Evolutionary conservation across 2,888 invertebrate species (phyloP), one percentile per base, ranked within the genome.

Genomic region (Napeogenes inachia): DNA sequence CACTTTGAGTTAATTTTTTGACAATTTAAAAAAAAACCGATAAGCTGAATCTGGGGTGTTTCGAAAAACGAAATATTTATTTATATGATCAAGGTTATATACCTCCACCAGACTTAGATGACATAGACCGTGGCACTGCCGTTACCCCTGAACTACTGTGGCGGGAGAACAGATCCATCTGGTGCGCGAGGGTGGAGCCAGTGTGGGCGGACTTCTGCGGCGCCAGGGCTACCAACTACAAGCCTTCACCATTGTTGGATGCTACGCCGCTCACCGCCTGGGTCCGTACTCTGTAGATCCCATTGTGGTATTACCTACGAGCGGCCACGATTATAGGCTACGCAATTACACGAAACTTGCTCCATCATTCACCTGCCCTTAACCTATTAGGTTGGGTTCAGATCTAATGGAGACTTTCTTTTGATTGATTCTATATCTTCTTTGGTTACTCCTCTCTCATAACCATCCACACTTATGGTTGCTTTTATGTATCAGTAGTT

Each of bases 171-270:
- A 93, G 96, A 70, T 94, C 96, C 72, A 94, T 98, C 12, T 98
- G 98, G 96, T 97, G 96, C 80, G 92, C 96, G 13, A 92, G 94
- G 72, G 91, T 96, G 53, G 98, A 98, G 79, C 98, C 98, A 0
- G 92, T 98, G 59, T 98, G 98, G 98, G 94, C 95, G 12, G 98
- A 98, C 84, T 98, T 98, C 82, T 92, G 94, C 66, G 97, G 97
- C 5, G 95, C 96, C 1, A 92, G 95, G 38, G 95, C 96, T 0
- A 95, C 95, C 2, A 92, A 92, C 62, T 93, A 92, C 76, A 94
- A 94, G 73, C 93, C 96, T 0, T 94, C 96, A 68, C 95, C 97
- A 2, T 93, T 97, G 77, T 82, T 97, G 38, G 97, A 97, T 81
- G 95, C 97, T 4, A 94, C 98, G 70, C 98, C 98, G 0, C 85